These are phyloP conservation scores for Cylindroiulus punctatus DNA, from an alignment of 2,888 invertebrate genomes.

Conservation along the genomic window DNA sequence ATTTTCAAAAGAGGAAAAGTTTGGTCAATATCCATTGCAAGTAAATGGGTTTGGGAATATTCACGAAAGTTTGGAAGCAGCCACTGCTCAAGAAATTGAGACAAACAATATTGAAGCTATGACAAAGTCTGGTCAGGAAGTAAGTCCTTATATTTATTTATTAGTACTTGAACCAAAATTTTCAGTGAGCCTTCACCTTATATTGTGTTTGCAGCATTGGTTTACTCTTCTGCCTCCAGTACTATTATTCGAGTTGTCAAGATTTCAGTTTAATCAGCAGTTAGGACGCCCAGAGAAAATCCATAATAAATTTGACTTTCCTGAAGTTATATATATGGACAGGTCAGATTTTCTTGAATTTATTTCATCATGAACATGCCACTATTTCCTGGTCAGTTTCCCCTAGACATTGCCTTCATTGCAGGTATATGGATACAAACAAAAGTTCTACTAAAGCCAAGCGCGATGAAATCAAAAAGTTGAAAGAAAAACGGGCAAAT, in stretches of 20 bases:
- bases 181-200: not conserved
- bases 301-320: constrained; percentile 68
- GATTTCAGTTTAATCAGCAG: constrained; percentile 68
- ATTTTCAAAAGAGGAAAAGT: constrained; percentile 66
- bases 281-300: constrained; percentile 68
- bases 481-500: constrained; percentile 64
- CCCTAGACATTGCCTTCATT: no score
- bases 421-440: constrained; percentile 67
- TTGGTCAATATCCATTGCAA: constrained; percentile 68
- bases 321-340: constrained; percentile 67
- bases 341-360: constrained; percentile 62
- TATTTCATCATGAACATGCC: not conserved
- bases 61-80: constrained; percentile 67
- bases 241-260: constrained; percentile 67
- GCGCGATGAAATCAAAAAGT: constrained; percentile 65
- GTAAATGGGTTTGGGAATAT: constrained; percentile 67
- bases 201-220: constrained; percentile 65
- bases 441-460: constrained; percentile 65
- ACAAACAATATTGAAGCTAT: constrained; percentile 63
- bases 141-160: constrained; percentile 58
- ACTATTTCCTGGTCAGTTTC: no score
- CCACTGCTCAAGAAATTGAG: constrained; percentile 66
- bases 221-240: constrained; percentile 67
- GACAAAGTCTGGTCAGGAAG: constrained; percentile 66
- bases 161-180: constrained; percentile 19